Evolutionary conservation across 2,888 invertebrate genomes (phyloP).

Genomic region (Cheilosia grossa): DNA sequence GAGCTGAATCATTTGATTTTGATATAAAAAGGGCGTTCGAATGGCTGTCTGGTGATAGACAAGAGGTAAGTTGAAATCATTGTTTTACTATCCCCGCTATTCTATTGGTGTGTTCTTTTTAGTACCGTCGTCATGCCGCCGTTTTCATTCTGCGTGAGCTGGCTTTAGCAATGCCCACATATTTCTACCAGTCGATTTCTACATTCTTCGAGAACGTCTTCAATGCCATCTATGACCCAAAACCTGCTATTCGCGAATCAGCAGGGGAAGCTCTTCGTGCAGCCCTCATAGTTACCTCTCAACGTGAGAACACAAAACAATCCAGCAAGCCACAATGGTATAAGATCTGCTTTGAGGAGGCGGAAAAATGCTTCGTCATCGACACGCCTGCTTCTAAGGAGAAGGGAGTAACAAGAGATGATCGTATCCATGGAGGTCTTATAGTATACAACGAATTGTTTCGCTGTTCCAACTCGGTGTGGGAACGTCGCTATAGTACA

Average conservation of each 20-base stretch:
- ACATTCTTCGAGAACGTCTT: slow-evolving; percentile 97
- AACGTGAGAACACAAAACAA: slow-evolving; percentile 97
- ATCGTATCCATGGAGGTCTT: slow-evolving; percentile 95
- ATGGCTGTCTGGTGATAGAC: slow-evolving; percentile 95
- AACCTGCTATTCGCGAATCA: slow-evolving; percentile 94
- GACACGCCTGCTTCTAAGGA: slow-evolving; percentile 88
- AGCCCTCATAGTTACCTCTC: slow-evolving; percentile 96
- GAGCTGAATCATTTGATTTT: slow-evolving; percentile 98
- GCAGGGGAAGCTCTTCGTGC: slow-evolving; percentile 97
- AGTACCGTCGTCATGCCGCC: slow-evolving; percentile 94
- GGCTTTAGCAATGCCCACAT: slow-evolving; percentile 97
- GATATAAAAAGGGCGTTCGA: slow-evolving; percentile 98
- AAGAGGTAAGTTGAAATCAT: slow-evolving; percentile 86
- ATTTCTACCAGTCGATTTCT: slow-evolving; percentile 97
- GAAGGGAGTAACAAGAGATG: slow-evolving; percentile 92
- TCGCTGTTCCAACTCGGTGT: slow-evolving; percentile 93
- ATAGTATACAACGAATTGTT: slow-evolving; percentile 97
- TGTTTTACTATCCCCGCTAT: neutral
- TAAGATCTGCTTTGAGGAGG: slow-evolving; percentile 96
- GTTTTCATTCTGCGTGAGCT: slow-evolving; percentile 96
- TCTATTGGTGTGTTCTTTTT: slow-evolving; percentile 62
- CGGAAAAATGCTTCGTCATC: slow-evolving; percentile 87
- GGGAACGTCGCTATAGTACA: slow-evolving; percentile 92
- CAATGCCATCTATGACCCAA: slow-evolving; percentile 95
- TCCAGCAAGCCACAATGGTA: slow-evolving; percentile 95